These are phyloP conservation scores for Chaetura pelagica DNA, from an alignment of 2,113 vertebrate genomes.

Conservation along the genomic window DNA sequence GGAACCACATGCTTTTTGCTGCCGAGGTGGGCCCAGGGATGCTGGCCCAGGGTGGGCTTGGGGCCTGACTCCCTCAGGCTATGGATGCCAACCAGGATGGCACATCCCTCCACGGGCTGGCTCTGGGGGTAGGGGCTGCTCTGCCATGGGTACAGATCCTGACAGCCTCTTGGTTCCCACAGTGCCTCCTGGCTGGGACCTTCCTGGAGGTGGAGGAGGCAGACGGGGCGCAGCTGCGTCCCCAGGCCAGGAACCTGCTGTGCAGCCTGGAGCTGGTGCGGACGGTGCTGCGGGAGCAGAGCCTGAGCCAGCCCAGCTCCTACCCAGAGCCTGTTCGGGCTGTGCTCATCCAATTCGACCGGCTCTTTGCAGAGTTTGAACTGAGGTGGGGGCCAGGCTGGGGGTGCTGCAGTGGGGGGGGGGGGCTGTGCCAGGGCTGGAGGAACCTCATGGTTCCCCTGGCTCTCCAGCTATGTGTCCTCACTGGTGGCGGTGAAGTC, in stretches of 20 bases:
- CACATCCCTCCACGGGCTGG: fast-evolving
- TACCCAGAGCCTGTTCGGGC: constrained; percentile 52
- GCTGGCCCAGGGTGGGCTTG: fast-evolving
- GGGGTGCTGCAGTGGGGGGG: background rate
- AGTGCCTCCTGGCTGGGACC: constrained; percentile 78
- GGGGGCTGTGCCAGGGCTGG: background rate
- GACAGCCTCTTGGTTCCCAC: background rate
- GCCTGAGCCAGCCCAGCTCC: constrained; percentile 65
- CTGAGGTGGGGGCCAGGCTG: constrained; percentile 57
- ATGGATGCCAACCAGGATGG: background rate
- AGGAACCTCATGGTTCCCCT: background rate
- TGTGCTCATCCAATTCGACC: constrained; percentile 72
- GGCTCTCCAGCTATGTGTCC: constrained; percentile 73
- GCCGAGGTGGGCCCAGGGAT: constrained; percentile 64
- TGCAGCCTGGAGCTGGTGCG: constrained; percentile 74
- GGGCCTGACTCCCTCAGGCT: fast-evolving
- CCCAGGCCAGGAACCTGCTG: constrained; percentile 73
- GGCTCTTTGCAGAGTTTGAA: constrained; percentile 76
- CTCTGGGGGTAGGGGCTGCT: background rate
- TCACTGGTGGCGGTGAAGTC: constrained; percentile 74
- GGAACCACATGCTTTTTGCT: constrained; percentile 77
- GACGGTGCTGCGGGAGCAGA: constrained; percentile 73
- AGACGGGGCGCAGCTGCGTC: constrained; percentile 60
- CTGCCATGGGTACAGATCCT: background rate
- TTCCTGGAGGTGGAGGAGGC: constrained; percentile 75